These are phyloP conservation scores for Telmatochromis brachygnathus DNA, from an alignment of 2,113 vertebrate species.

Conservation along the genomic window DNA sequence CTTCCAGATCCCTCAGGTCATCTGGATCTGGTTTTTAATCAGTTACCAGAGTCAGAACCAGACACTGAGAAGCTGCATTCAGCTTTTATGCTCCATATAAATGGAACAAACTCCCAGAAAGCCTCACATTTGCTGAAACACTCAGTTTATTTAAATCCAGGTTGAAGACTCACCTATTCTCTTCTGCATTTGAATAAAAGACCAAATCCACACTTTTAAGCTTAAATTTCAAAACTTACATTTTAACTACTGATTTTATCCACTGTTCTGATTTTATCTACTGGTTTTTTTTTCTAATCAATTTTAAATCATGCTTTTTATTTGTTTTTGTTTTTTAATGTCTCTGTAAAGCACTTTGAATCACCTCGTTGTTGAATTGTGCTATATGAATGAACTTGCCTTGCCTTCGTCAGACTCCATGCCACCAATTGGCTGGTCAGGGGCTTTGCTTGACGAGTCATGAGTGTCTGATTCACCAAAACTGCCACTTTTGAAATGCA, in stretches of 20 bases:
- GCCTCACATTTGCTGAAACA: background rate
- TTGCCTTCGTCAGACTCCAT: background rate
- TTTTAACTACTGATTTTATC: background rate
- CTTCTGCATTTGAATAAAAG: fast-evolving
- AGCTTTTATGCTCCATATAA: too few relatives aligned
- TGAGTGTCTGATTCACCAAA: background rate
- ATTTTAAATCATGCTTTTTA: background rate
- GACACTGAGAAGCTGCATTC: too few relatives aligned
- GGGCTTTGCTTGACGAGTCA: background rate
- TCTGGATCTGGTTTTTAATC: too few relatives aligned
- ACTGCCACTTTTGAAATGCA: background rate
- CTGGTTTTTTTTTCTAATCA: background rate
- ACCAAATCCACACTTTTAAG: background rate
- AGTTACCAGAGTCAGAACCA: too few relatives aligned
- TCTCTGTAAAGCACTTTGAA: background rate
- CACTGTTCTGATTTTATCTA: background rate
- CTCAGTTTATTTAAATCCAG: background rate
- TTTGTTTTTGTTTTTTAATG: background rate
- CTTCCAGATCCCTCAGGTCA: too few relatives aligned
- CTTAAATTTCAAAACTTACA: background rate
- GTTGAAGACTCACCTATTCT: fast-evolving
- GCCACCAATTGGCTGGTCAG: background rate
- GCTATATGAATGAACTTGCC: background rate
- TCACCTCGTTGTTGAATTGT: background rate
- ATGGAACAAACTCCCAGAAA: too few relatives aligned